Percentiles rank a stretch among this genome's conserved stretches.
Evolutionary conservation across 64 coral and sea anemone species (phyloP).

Genomic region (Hydrozoanthus tunicans): DNA sequence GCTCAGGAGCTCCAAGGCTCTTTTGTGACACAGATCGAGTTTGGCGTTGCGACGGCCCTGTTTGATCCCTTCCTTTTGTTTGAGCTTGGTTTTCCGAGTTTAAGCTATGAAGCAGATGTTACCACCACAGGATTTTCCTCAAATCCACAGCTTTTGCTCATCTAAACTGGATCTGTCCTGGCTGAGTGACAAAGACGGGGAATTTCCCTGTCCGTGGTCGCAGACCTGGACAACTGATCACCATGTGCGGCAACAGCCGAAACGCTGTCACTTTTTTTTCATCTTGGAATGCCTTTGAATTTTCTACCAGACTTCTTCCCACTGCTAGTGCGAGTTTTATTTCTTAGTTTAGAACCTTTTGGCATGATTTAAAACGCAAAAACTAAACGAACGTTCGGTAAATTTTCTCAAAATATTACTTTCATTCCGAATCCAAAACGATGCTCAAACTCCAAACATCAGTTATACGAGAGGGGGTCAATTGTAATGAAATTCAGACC

Average conservation of each 20-base stretch:
- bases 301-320: background rate
- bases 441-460: background rate
- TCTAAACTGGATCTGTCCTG: conserved; percentile 16
- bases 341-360: conserved; percentile 2
- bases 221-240: conserved; percentile 19
- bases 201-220: conserved; percentile 1
- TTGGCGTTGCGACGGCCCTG: conserved; percentile 1
- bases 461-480: background rate
- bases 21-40: background rate
- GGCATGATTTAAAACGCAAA: conserved; percentile 14
- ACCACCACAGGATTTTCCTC: background rate
- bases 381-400: background rate
- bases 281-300: conserved; percentile 31
- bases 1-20: background rate
- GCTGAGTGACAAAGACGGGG: background rate
- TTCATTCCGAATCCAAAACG: background rate
- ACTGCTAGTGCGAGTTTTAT: conserved; percentile 12
- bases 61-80: conserved; percentile 11
- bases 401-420: conserved; percentile 16
- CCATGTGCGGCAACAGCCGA: background rate
- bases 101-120: background rate
- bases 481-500: conserved; percentile 10
- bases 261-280: conserved; percentile 29
- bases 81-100: background rate
- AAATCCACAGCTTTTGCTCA: conserved; percentile 16